Evolutionary conservation across 2,888 invertebrate genomes (phyloP).

Genomic region (Achlya flavicornis): DNA sequence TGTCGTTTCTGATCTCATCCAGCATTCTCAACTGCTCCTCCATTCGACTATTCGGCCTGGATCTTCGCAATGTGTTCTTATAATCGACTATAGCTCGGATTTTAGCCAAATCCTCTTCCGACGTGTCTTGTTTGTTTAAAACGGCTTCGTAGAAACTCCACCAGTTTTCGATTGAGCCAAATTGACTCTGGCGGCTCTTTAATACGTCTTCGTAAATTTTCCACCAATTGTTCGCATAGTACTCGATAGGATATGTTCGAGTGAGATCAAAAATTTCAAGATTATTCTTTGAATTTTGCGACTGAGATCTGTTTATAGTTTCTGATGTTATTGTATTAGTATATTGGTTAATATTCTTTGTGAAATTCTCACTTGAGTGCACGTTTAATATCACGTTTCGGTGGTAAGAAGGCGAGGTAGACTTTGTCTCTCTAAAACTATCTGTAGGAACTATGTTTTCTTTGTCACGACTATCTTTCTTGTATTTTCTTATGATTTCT

Average conservation of each 20-base stretch:
- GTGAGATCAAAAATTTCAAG: slow-evolving; percentile 72
- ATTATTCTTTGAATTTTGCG: slow-evolving; percentile 47
- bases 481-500: slow-evolving; percentile 73
- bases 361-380: slow-evolving; percentile 50
- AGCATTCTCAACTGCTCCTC: slow-evolving; percentile 71
- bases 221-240: slow-evolving; percentile 83
- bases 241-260: slow-evolving; percentile 70
- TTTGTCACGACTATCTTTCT: slow-evolving; percentile 53
- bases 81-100: slow-evolving; percentile 57
- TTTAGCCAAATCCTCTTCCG: slow-evolving; percentile 57
- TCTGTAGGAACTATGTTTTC: slow-evolving; percentile 55
- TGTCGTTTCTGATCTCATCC: slow-evolving; percentile 65
- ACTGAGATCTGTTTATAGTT: slow-evolving; percentile 47
- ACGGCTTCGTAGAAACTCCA: slow-evolving; percentile 77
- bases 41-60: slow-evolving; percentile 66
- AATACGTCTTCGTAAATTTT: slow-evolving; percentile 75
- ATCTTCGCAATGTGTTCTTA: slow-evolving; percentile 48
- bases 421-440: slow-evolving; percentile 22
- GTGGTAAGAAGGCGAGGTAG: slow-evolving; percentile 48
- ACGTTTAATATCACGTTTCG: slow-evolving; percentile 62
- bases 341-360: slow-evolving; percentile 55
- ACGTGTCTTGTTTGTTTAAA: slow-evolving; percentile 57
- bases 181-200: slow-evolving; percentile 72
- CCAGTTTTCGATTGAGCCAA: slow-evolving; percentile 79
- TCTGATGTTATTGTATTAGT: slow-evolving; percentile 42